Evolutionary conservation across 2,113 vertebrate species (phyloP).

Genomic region (Indri indri): DNA sequence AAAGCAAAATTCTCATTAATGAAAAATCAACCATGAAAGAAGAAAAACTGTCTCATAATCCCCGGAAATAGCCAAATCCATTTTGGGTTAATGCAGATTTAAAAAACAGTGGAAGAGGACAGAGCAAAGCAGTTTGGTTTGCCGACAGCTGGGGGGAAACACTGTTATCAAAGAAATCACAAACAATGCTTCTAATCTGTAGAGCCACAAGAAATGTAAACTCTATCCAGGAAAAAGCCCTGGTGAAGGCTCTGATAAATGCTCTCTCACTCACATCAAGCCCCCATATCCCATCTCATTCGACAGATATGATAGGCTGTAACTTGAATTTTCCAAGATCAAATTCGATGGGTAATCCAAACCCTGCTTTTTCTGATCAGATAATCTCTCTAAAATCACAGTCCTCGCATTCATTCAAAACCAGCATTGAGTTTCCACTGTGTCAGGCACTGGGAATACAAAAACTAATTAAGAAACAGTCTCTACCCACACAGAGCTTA

Average conservation of each 20-base stretch:
- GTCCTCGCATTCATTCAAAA: conserved; percentile 58
- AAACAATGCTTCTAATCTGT: conserved; percentile 46
- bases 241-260: neutral
- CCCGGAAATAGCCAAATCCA: conserved; percentile 65
- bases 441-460: neutral
- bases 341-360: conserved; percentile 54
- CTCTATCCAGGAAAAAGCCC: conserved; percentile 33
- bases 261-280: neutral
- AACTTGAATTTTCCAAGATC: conserved; percentile 54
- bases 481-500: neutral
- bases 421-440: neutral
- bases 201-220: conserved; percentile 58
- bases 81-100: conserved; percentile 71
- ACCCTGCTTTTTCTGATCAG: conserved; percentile 41
- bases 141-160: conserved; percentile 55
- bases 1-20: conserved; percentile 74
- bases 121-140: conserved; percentile 43
- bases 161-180: conserved; percentile 47
- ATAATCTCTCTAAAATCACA: conserved; percentile 62
- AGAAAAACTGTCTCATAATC: conserved; percentile 64
- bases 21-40: conserved; percentile 67
- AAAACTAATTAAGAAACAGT: neutral
- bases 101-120: conserved; percentile 51
- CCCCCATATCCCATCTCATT: conserved; percentile 15
- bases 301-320: neutral